These are phyloP conservation scores for Zelleria hepariella DNA, from an alignment of 2,888 invertebrate genomes.

Conservation along the genomic window DNA sequence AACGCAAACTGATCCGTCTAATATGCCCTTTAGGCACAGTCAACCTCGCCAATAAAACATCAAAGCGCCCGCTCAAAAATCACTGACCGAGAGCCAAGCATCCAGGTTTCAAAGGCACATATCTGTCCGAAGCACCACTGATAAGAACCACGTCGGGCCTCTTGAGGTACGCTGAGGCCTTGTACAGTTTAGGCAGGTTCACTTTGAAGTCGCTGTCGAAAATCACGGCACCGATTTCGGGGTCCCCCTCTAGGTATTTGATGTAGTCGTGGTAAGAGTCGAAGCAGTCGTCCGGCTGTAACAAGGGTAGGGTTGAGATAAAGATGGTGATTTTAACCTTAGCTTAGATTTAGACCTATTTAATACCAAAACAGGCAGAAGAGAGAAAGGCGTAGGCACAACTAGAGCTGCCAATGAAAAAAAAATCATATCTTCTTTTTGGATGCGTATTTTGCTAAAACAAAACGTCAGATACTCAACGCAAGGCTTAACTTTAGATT, in stretches of 20 bases:
- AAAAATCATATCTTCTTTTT: too few relatives aligned
- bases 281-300: constrained; percentile 38
- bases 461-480: too few relatives aligned
- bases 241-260: constrained; percentile 43
- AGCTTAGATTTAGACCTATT: too few relatives aligned
- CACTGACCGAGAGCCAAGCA: constrained; percentile 42
- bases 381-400: too few relatives aligned
- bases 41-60: too few relatives aligned
- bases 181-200: constrained; percentile 63
- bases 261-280: constrained; percentile 33
- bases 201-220: constrained; percentile 65
- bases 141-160: constrained; percentile 66
- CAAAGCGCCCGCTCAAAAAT: background rate
- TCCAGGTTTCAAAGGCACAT: constrained; percentile 40
- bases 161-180: constrained; percentile 54
- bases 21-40: too few relatives aligned
- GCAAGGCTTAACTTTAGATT: too few relatives aligned
- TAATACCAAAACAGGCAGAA: too few relatives aligned
- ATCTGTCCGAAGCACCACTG: constrained; percentile 58
- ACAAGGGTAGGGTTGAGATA: background rate
- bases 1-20: too few relatives aligned
- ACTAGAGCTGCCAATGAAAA: too few relatives aligned
- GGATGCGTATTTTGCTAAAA: too few relatives aligned
- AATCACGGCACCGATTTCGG: constrained; percentile 70
- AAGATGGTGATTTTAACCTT: background rate